These are phyloP conservation scores for Poecilus cupreus DNA, from an alignment of 2,888 invertebrate species.

Conservation along the genomic window DNA sequence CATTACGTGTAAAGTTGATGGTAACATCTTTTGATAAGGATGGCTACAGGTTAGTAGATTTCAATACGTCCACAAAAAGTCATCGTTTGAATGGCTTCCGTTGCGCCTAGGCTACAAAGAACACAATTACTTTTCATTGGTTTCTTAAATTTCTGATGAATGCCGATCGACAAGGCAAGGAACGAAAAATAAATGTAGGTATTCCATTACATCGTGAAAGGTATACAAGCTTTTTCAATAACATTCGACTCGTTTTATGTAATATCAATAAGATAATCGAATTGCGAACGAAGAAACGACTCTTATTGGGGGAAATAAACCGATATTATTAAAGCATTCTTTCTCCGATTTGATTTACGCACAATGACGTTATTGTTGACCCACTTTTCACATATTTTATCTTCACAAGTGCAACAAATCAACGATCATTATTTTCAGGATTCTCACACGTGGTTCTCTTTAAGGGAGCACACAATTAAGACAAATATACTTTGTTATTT, in stretches of 20 bases:
- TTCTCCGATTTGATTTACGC: constrained; percentile 10
- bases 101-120: constrained; percentile 36
- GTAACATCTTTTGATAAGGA: background rate
- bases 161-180: constrained; percentile 7
- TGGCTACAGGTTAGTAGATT: background rate
- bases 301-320: constrained; percentile 26
- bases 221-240: constrained; percentile 54
- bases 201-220: constrained; percentile 52
- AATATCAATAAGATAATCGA: constrained; percentile 57
- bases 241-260: constrained; percentile 48
- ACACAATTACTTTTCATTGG: constrained; percentile 59
- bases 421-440: too few species aligned
- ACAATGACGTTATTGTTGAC: background rate
- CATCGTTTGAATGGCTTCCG: constrained; percentile 47
- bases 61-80: constrained; percentile 37
- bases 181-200: constrained; percentile 50
- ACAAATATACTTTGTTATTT: too few species aligned
- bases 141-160: constrained; percentile 54
- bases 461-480: too few species aligned
- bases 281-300: constrained; percentile 3
- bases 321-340: constrained; percentile 25
- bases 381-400: background rate
- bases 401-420: background rate
- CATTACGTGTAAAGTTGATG: background rate
- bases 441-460: too few species aligned